Base-by-base conservation (phyloP, 2,113 vertebrate genomes). In the Peromyscus maniculatus region DNA sequence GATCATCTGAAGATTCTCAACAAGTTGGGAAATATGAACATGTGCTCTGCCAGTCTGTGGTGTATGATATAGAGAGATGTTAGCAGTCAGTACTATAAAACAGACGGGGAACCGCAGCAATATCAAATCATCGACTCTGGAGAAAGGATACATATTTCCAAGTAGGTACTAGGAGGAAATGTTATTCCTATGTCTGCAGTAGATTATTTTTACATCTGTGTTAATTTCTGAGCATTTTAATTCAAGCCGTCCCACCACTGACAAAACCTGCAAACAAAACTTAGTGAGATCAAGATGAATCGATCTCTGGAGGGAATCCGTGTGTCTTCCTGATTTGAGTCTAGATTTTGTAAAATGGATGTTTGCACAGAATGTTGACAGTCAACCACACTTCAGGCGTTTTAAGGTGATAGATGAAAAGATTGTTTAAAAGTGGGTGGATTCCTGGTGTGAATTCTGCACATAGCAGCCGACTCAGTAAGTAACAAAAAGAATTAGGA, bases 331-430 rank as follows among this genome's bases (percentile, higher is more conserved):
- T 22, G 87, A 74, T 91, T 75, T 79, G 26, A 49, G 36, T 92
- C 90, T 62, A 36, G n/a, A 82, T 93, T 95, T 55, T 28, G 1
- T 96, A 43, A 97, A 36, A 92, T 80, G 36, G 24, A 10, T 78
- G 26, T 59, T 89, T 17, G 2, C 66, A 21, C 52, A 33, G 82
- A 67, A 59, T 84, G 36, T 33, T 46, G 0, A 15, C 13, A 31
- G 4, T 39, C 75, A 22, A 33, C 28, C 62, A 0, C 69, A 33
- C 13, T 69, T 86, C 13, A 31, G 57, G 28, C 36, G 82, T 95
- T 94, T 88, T 72, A 91, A 87, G 39, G 87, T 83, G 26, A 55
- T 28, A 69, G 24, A 62, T 72, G 43, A 21, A 12, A 94, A 89
- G 57, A 17, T 19, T 64, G 4, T 49, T 94, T 75, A 80, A 24